Base-by-base conservation (phyloP, 2,797 vertebrate genomes). In the Chiroxiphia lanceolata region DNA sequence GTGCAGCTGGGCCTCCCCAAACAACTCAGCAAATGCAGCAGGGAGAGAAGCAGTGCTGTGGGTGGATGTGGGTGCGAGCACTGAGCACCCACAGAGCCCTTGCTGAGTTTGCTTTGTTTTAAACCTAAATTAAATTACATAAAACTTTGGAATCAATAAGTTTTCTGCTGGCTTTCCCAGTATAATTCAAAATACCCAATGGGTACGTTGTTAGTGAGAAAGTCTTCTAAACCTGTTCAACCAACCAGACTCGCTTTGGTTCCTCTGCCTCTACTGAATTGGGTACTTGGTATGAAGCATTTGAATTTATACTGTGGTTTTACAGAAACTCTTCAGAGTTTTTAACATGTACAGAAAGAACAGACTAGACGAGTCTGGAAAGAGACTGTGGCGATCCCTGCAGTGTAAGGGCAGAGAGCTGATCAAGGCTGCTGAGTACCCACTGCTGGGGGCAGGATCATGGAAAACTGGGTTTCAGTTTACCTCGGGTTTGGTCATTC, bases 1-100 rank as follows among this genome's bases (percentile, higher is more conserved):
- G 36, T 13, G 10, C 5, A 20, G 15, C 93, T 33, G 38, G 64
- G 21, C 31, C 59, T 76, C 38, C 40, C 33, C 0, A 0, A 33
- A 17, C 3, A 0, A 7, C 53, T 19, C 1, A 3, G 56, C 18
- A 27, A n/a, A 27, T 17, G 26, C 44, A 89, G 2, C 25, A n/a
- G 16, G 63, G 40, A 45, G 59, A 75, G 29, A 20, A 63, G 26
- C 9, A 9, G 34, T 34, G 48, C 4, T 57, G 15, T 29, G 67
- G 50, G 63, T 59, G 15, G 67, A 6, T 13, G 22, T 10, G 60
- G 51, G 70, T 2, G 14, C 2, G 14, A 64, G 54, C 42, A 54
- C 33, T 0, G 0, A 40, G 47, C 31, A 21, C 34, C 27, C 42
- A 3, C 22, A 13, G 12, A 61, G 61, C 53, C 2, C 0, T 51